These are phyloP conservation scores for Scytalopus superciliaris DNA, from an alignment of 2,113 vertebrate genomes.

Conservation along the genomic window DNA sequence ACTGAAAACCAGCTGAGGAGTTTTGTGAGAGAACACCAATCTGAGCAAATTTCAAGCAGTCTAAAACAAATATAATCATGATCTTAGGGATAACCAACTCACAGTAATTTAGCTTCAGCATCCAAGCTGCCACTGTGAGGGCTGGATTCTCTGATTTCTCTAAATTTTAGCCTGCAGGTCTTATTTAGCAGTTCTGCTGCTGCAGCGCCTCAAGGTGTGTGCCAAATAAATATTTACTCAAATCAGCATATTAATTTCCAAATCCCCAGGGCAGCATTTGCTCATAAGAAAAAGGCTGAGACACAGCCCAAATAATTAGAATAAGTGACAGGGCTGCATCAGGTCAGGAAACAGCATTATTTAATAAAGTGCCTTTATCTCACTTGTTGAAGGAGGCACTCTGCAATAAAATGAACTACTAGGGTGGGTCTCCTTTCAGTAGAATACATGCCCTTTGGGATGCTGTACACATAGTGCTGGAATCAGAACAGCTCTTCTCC, in stretches of 20 bases:
- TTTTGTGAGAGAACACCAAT: background rate
- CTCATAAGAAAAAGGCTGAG: background rate
- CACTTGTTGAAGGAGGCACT: background rate
- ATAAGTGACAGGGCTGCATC: background rate
- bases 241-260: constrained; percentile 9
- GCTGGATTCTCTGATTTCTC: background rate
- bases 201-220: background rate
- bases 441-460: background rate
- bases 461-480: background rate
- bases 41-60: background rate
- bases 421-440: background rate
- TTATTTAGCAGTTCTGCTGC: background rate
- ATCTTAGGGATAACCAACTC: background rate
- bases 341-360: background rate
- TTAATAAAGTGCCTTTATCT: background rate
- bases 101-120: background rate
- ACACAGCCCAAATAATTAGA: background rate
- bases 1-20: background rate
- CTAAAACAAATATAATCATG: background rate
- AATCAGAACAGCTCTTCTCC: background rate
- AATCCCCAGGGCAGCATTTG: background rate
- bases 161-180: background rate
- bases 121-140: background rate
- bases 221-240: constrained; percentile 24
- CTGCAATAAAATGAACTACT: background rate